Percentiles rank a stretch among this genome's conserved stretches.
Evolutionary conservation across 1,140 invertebrate genomes (phyloP).

Genomic region (Drosophila hydei): DNA sequence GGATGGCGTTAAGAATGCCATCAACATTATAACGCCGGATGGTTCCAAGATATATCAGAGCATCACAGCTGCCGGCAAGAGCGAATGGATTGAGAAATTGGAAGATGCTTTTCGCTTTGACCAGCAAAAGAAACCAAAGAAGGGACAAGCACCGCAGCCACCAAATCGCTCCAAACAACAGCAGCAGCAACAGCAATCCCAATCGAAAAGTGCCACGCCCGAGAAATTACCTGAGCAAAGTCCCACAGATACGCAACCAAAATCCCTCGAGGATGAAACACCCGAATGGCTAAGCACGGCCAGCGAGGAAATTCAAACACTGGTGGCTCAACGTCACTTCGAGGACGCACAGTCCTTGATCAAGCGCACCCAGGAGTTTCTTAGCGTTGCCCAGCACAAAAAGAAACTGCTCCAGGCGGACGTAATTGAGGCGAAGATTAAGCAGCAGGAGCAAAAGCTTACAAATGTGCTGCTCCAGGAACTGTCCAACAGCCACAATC

Average conservation of each 20-base stretch:
- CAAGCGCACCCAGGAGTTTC: constrained; percentile 88
- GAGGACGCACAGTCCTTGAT: constrained; percentile 96
- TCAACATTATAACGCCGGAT: constrained; percentile 97
- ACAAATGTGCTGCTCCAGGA: constrained; percentile 95
- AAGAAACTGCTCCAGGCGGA: constrained; percentile 49
- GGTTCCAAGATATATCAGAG: constrained; percentile 97
- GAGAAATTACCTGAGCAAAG: constrained; percentile 63
- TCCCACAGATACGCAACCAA: constrained; percentile 72
- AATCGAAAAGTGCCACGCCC: constrained; percentile 58
- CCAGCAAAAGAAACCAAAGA: constrained; percentile 85
- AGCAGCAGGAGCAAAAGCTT: constrained; percentile 90
- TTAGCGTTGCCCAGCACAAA: constrained; percentile 73
- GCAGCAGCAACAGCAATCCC: constrained; percentile 85
- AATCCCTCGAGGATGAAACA: constrained; percentile 85
- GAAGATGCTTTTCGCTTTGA: constrained; percentile 95
- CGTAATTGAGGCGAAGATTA: constrained; percentile 86
- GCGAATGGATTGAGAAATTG: constrained; percentile 97
- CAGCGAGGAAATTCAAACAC: constrained; percentile 97
- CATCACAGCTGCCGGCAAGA: constrained; percentile 93
- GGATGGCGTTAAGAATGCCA: constrained; percentile 95
- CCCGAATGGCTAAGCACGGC: constrained; percentile 97
- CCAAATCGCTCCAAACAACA: constrained; percentile 86
- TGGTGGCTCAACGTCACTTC: constrained; percentile 98
- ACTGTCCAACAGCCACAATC: constrained; percentile 93
- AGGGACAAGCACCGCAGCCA: constrained; percentile 85